A percentile compares a stretch with the other conserved stretches of the same genome.
Evolutionary conservation across 1,140 invertebrate species (phyloP).

Genomic region (Drosophila navojoa): DNA sequence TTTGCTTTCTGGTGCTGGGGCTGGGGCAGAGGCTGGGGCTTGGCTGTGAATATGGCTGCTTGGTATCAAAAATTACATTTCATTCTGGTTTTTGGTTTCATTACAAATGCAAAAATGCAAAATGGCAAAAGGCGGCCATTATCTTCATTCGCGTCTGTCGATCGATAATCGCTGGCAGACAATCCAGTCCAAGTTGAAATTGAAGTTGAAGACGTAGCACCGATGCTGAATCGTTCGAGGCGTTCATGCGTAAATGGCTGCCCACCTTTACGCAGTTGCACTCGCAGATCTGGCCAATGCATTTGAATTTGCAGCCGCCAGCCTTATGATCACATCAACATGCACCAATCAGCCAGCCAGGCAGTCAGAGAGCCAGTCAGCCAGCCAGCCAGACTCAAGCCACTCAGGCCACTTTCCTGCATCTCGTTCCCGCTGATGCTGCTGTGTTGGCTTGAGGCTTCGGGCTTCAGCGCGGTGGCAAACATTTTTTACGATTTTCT

Average conservation of each 20-base stretch:
- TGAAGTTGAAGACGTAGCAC: slow-evolving; percentile 25
- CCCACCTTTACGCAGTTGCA: slow-evolving; percentile 66
- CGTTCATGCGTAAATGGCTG: slow-evolving; percentile 77
- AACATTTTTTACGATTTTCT: slow-evolving; percentile 76
- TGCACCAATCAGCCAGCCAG: slow-evolving; percentile 69
- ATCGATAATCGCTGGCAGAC: slow-evolving; percentile 43
- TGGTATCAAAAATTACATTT: slow-evolving; percentile 70
- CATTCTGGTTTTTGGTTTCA: slow-evolving; percentile 82
- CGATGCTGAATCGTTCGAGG: slow-evolving; percentile 68
- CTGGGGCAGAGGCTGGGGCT: slow-evolving; percentile 10
- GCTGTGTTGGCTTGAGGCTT: slow-evolving; percentile 29
- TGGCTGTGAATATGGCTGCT: slow-evolving; percentile 27
- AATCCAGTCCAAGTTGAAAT: slow-evolving; percentile 30
- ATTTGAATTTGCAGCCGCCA: slow-evolving; percentile 78
- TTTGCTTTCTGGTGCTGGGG: not conserved
- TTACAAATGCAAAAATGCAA: slow-evolving; percentile 83
- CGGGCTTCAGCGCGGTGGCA: slow-evolving; percentile 61
- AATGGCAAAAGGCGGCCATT: slow-evolving; percentile 77
- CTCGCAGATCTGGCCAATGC: slow-evolving; percentile 76
- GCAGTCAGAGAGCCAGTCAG: no score
- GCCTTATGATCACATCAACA: slow-evolving; percentile 72
- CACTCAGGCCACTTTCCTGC: slow-evolving; percentile 47
- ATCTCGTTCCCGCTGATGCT: not conserved
- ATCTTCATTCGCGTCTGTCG: slow-evolving; percentile 45
- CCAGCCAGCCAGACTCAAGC: slow-evolving; percentile 43